A percentile compares a stretch with the other conserved stretches of the same genome.
Conservation (phyloP, 2,888 invertebrate genomes). For the Tipula unca region DNA sequence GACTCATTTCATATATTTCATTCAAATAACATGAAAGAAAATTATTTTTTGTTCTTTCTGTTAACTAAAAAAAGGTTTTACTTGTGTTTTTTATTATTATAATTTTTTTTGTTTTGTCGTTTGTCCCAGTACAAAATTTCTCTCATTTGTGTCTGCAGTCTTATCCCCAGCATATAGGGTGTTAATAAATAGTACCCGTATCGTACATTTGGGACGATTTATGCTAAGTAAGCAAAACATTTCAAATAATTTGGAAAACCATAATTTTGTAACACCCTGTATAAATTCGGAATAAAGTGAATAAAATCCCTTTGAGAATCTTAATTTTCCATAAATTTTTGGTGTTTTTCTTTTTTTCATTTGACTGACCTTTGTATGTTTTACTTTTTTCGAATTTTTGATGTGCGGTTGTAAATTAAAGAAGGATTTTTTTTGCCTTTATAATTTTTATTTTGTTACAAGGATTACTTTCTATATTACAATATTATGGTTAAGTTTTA, state of each 20-base stretch:
- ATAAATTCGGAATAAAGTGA: background rate
- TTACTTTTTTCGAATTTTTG: background rate
- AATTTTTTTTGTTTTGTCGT: background rate
- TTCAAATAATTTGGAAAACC: too few relatives aligned
- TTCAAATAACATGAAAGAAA: conserved; percentile 3
- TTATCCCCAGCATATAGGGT: background rate
- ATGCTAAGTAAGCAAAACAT: too few relatives aligned
- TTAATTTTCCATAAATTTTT: background rate
- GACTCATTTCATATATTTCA: background rate
- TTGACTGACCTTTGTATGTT: background rate
- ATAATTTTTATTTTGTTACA: too few relatives aligned
- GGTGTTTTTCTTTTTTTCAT: background rate
- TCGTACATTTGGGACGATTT: too few relatives aligned
- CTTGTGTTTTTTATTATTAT: background rate
- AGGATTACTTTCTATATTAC: too few relatives aligned
- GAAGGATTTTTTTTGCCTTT: background rate
- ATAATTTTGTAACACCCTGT: background rate
- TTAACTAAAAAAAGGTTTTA: background rate
- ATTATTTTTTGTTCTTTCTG: background rate
- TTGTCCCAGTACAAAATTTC: background rate
- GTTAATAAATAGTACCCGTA: too few relatives aligned
- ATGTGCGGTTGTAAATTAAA: background rate
- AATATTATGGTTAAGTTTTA: background rate
- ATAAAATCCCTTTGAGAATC: background rate
- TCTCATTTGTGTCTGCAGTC: background rate